Evolutionary conservation across 2,797 vertebrate genomes (phyloP).

Genomic region (Lutjanus campechanus): DNA sequence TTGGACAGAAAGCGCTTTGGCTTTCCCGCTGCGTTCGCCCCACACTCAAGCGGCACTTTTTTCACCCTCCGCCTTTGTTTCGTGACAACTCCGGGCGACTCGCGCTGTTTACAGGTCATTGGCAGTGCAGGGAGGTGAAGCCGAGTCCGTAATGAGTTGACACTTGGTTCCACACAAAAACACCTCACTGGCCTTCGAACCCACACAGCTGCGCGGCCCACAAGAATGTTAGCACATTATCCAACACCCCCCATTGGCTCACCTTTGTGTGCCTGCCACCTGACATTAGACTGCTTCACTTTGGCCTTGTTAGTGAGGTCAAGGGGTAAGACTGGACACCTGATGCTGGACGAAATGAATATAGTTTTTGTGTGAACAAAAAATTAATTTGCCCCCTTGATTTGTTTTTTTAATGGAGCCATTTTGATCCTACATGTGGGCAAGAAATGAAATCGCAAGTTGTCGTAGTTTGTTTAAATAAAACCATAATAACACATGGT

Average conservation of each 20-base stretch:
- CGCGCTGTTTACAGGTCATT: conserved; percentile 80
- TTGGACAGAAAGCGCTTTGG: not conserved
- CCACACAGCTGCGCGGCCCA: conserved; percentile 71
- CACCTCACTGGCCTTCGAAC: conserved; percentile 60
- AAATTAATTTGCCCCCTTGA: conserved; percentile 1
- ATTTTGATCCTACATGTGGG: not conserved
- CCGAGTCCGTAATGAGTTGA: conserved; percentile 79
- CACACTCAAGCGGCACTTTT: conserved; percentile 32
- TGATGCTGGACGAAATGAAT: conserved; percentile 25
- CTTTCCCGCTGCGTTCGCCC: conserved; percentile 52
- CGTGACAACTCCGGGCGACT: conserved; percentile 46
- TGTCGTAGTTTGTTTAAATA: not conserved
- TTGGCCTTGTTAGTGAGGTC: conserved; percentile 61
- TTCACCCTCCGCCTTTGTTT: conserved; percentile 67
- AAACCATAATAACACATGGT: not conserved
- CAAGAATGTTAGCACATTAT: conserved; percentile 80
- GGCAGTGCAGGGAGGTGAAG: conserved; percentile 66
- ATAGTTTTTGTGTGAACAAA: conserved; percentile 41
- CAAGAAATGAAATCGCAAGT: not conserved
- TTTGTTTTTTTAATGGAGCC: conserved; percentile 6
- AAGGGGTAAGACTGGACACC: conserved; percentile 62
- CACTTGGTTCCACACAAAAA: conserved; percentile 73
- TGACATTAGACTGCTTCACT: conserved; percentile 75
- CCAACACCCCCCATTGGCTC: conserved; percentile 66
- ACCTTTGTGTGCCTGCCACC: conserved; percentile 84